Evolutionary conservation across 2,888 invertebrate genomes (phyloP), one percentile per base, ranked within the genome.

Genomic region (Drosophila nr. perissopoda): DNA sequence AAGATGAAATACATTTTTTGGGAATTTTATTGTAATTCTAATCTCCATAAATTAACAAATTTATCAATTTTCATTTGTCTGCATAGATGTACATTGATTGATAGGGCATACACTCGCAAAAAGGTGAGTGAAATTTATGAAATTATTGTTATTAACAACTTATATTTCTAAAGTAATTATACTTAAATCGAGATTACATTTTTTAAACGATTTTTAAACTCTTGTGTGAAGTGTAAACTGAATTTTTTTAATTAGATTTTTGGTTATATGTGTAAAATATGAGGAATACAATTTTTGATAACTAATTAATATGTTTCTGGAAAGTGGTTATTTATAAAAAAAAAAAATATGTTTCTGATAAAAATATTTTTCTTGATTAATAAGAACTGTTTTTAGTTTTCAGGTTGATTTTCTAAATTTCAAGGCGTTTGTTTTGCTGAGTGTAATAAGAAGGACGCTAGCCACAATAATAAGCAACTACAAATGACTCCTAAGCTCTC

Each of bases 381-480:
- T 7, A 21, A 21, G 4, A 13, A 21, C 13, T 16, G 13, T 16
- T 16, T 46, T 8, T 8, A 16, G 16, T 46, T 25, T 16, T 16
- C 21, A 46, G 7, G 46, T 4, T 16, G 16, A 16, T 4, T 25
- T 46, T 16, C 2, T 4, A 2, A 21, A 46, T 25, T 46, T 46
- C 2, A 8, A 16, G 7, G 4, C 21, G 8, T 46, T 25, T 7
- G 13, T 25, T 46, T 46, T 8, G 4, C 2, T 8, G 48, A 11
- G 68, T 21, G 51, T 33, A n/a, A 13, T 25, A 54, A 53, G 29
- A 59, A 38, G 34, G 8, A 48, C 48, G 7, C 25, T 13, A 48
- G 52, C 31, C 62, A 38, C 42, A 57, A 46, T 2, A 16, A 46
- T 46, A 46, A 53, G 33, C 60, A 51, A 59, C 51, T 52, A 53